Base-by-base conservation (phyloP, 2,888 invertebrate genomes). In the Lasioglossum malachurum region DNA sequence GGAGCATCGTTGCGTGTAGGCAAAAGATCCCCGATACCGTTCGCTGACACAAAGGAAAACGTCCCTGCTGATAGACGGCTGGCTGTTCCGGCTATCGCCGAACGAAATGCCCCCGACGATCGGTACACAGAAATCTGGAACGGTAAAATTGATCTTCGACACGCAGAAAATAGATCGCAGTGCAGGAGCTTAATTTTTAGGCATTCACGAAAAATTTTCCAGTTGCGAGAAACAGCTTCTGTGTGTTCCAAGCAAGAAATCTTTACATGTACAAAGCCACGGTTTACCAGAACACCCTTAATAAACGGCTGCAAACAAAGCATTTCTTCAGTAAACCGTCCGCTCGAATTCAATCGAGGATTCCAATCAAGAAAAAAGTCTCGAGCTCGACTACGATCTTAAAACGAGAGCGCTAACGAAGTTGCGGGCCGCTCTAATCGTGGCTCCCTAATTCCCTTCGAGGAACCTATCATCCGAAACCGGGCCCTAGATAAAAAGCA, bases 1-100 rank as follows among this genome's bases (percentile, higher is more conserved):
- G 83, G 60, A 71, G 69, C 79, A 41, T 31, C 72, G 76, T 86
- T 78, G 78, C 80, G 41, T 53, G 80, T 80, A 89, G 71, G 49
- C 60, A 64, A 67, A 57, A 69, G 88, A 83, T 80, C 60, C 7
- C 60, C 14, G 60, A 64, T 64, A 64, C 27, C 60, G 60, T 64
- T 64, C 53, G 27, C 60, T 14, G 60, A 64, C 60, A 64, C 16
- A 27, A 75, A 31, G 75, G 84, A 60, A 41, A 84, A 74, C 84
- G 69, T 84, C 84, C 60, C 57, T 60, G 60, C 72, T 60, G 41
- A 83, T 83, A 69, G 53, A 53, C 53, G 84, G 84, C 53, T 71
- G 72, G 72, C 57, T 85, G 78, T 84, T 64, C 79, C 64, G 46
- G 49, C 76, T 57, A 49, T 73, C 10, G 53, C 23, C 23, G 53